Conservation (phyloP, 2,797 vertebrate genomes). For the Limosa lapponica region DNA sequence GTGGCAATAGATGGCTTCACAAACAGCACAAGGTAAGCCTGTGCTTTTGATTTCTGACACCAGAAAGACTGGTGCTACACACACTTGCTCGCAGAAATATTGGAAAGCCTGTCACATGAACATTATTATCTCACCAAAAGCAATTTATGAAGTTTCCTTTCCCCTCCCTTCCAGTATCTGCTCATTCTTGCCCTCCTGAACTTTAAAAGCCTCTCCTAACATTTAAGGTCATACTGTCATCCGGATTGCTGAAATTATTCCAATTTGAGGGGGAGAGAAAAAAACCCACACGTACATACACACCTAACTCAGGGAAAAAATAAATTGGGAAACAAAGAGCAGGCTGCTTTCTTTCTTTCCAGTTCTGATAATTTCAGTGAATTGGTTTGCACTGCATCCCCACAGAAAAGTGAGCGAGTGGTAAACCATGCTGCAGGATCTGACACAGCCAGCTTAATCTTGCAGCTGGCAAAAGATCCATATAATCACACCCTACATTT, state of each 20-base stretch:
- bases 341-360: not conserved
- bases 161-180: not conserved
- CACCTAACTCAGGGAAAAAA: not conserved
- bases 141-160: not conserved
- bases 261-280: not conserved
- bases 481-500: not conserved
- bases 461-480: not conserved
- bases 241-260: not conserved
- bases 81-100: not conserved
- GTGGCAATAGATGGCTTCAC: not conserved
- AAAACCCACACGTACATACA: rapidly evolving
- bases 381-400: not conserved
- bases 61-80: not conserved
- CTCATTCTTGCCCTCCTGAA: not conserved
- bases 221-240: not conserved
- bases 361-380: not conserved
- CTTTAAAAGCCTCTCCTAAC: not conserved
- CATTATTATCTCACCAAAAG: not conserved
- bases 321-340: not conserved
- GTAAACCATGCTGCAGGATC: not conserved
- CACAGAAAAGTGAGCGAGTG: not conserved
- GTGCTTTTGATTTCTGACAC: not conserved
- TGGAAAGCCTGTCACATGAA: not conserved
- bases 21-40: not conserved
- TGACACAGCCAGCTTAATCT: not conserved